Percentiles rank a stretch among this genome's conserved stretches.
Conservation (phyloP, 2,888 invertebrate species). For the Phoronis australis region DNA sequence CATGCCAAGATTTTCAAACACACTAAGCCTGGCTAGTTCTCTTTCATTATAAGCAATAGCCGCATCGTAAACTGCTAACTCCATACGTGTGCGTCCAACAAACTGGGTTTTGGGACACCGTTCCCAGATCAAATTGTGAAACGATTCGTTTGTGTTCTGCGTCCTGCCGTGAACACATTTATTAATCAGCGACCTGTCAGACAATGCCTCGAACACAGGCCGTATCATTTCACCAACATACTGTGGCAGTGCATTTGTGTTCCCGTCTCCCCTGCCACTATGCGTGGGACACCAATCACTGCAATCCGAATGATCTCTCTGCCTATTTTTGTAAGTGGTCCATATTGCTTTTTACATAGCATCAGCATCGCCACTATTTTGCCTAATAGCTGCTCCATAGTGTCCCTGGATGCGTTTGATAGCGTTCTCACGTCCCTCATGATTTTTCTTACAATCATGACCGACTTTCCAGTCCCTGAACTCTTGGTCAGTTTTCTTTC, state of each 20-base stretch:
- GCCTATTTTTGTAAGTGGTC: slow-evolving; percentile 7
- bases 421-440: too few species aligned
- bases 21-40: slow-evolving; percentile 1
- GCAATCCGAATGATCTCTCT: slow-evolving; percentile 2
- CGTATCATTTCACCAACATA: slow-evolving; percentile 6
- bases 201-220: slow-evolving; percentile 9
- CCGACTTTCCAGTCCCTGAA: too few species aligned
- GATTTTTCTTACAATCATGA: too few species aligned
- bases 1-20: background rate
- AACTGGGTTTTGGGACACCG: slow-evolving; percentile 10
- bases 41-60: slow-evolving; percentile 9
- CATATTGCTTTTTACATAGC: slow-evolving; percentile 5
- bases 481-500: too few species aligned
- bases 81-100: slow-evolving; percentile 1
- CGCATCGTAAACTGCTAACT: slow-evolving; percentile 7
- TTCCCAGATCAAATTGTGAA: slow-evolving; percentile 9
- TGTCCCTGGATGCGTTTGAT: slow-evolving; percentile 9
- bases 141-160: too few species aligned
- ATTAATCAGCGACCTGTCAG: slow-evolving; percentile 2
- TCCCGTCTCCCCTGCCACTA: background rate
- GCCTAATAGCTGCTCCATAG: slow-evolving; percentile 9
- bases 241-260: slow-evolving; percentile 3
- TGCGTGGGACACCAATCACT: slow-evolving; percentile 7
- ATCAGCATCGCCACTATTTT: background rate
- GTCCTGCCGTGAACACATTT: too few species aligned